These are phyloP conservation scores for Cynodonichthys magdalenae DNA, from an alignment of 2,797 vertebrate genomes.

Conservation along the genomic window DNA sequence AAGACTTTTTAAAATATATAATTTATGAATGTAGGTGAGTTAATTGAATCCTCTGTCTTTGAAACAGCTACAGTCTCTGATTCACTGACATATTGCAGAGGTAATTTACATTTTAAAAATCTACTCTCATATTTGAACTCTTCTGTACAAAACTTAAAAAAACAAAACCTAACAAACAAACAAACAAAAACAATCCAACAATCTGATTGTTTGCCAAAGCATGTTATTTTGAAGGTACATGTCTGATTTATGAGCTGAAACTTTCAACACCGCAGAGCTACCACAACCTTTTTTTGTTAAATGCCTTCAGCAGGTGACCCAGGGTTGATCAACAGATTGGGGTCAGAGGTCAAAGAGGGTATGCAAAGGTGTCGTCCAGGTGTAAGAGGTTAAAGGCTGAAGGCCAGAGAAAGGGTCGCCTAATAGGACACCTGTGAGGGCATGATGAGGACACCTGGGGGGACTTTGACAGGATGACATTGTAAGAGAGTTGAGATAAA, in stretches of 20 bases:
- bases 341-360: slow-evolving; percentile 62
- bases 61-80: too few relatives aligned
- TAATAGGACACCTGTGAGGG: slow-evolving; percentile 69
- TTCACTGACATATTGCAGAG: too few relatives aligned
- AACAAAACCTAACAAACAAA: too few relatives aligned
- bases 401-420: slow-evolving; percentile 61
- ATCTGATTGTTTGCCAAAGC: neutral
- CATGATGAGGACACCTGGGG: slow-evolving; percentile 58
- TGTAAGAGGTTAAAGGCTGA: slow-evolving; percentile 61
- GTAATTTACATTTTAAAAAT: neutral
- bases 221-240: neutral
- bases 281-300: slow-evolving; percentile 18
- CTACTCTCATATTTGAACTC: neutral
- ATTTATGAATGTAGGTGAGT: too few relatives aligned
- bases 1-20: too few relatives aligned
- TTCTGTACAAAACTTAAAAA: neutral
- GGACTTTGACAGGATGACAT: slow-evolving; percentile 33
- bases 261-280: slow-evolving; percentile 21
- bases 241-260: slow-evolving; percentile 27
- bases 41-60: too few relatives aligned
- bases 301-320: slow-evolving; percentile 69
- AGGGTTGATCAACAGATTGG: slow-evolving; percentile 59
- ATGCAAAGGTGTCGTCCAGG: slow-evolving; percentile 64
- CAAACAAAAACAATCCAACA: neutral
- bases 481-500: slow-evolving; percentile 11